A percentile compares a stretch with the other conserved stretches of the same genome.
Evolutionary conservation across 2,113 vertebrate genomes (phyloP).

Genomic region (Chinchilla lanigera): DNA sequence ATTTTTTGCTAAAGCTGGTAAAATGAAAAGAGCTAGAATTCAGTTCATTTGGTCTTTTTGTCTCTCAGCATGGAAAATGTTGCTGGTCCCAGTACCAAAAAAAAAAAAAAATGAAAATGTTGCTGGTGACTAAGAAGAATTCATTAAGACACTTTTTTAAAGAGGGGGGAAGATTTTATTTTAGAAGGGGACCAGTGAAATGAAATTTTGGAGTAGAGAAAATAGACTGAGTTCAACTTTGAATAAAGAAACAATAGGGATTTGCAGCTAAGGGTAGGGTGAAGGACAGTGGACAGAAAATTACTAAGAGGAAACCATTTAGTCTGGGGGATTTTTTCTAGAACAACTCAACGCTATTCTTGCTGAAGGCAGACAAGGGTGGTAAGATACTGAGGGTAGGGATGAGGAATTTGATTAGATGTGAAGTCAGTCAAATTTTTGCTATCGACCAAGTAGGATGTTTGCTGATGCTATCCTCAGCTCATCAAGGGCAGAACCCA

Average conservation of each 20-base stretch:
- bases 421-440: not conserved
- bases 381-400: not conserved
- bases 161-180: not conserved
- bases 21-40: not conserved
- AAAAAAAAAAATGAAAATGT: too few relatives aligned
- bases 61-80: not conserved
- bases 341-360: not conserved
- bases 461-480: not conserved
- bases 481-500: not conserved
- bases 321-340: not conserved
- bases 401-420: not conserved
- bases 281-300: not conserved
- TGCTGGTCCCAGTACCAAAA: too few relatives aligned
- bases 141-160: not conserved
- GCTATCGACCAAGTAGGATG: not conserved
- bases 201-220: not conserved
- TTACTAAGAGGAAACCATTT: not conserved
- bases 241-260: not conserved
- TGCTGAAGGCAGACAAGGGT: not conserved
- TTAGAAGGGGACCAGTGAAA: not conserved
- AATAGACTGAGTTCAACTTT: not conserved
- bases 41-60: not conserved
- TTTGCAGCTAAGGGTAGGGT: not conserved
- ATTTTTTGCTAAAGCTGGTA: not conserved
- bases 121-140: not conserved